Base-by-base conservation (phyloP, 2,797 vertebrate species). In the Tragopan temminckii region DNA sequence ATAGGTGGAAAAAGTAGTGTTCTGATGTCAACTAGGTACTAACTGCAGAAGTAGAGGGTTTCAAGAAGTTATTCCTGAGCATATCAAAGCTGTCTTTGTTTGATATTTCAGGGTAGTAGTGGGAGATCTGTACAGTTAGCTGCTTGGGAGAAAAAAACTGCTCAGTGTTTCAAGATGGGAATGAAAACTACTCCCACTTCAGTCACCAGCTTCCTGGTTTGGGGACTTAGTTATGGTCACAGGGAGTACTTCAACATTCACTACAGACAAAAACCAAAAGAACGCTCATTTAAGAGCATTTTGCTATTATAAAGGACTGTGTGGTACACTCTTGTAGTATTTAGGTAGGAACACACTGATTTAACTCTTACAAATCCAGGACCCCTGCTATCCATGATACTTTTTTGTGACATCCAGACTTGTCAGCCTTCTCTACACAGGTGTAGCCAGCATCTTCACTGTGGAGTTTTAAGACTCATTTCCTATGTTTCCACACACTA, bases 321-420 rank as follows among this genome's bases (percentile, higher is more conserved):
- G 1, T 31, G 4, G 71, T 43, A 4, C 16, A 36, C 5, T 67
- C 1, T 0, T 2, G 29, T 9, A 72, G 20, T 1, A 0, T 31
- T 63, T 19, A 61, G 31, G 12, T 18, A 59, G 7, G 61, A 89
- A 63, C 52, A 36, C 8, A 13, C 3, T 29, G n/a, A 23, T 79
- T 79, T 53, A 23, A 61, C 36, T 21, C 31, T 71, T 35, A 53
- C 9, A 55, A 71, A 75, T 6, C 7, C 27, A 81, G 36, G 36
- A 58, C 35, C 69, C 31, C 48, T 79, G 46, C 5, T 24, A 33
- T 23, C 19, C 43, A 48, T 63, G 35, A 33, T 58, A 21, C 11
- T 25, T 11, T 36, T 48, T 18, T 29, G 17, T 1, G 3, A 57
- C 8, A 5, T 24, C 36, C 13, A 23, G 16, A 4, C 43, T 45